Evolutionary conservation across 2,797 vertebrate genomes (phyloP).

Genomic region (Todus mexicanus): DNA sequence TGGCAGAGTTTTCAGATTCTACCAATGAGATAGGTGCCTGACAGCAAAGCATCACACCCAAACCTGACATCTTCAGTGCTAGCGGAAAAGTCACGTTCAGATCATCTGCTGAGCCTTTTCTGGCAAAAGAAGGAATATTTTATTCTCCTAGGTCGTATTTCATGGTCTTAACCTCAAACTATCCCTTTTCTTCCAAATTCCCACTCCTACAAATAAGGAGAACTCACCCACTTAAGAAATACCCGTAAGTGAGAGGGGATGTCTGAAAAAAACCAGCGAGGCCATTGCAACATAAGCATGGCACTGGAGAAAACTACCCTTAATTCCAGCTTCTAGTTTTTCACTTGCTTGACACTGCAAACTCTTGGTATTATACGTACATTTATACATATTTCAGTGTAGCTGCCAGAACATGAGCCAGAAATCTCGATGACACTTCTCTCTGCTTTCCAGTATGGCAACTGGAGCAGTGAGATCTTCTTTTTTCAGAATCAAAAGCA

Average conservation of each 20-base stretch:
- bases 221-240: neutral
- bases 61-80: neutral
- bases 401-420: neutral
- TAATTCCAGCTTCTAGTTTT: neutral
- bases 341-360: neutral
- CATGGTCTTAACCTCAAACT: neutral
- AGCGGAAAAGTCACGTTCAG: neutral
- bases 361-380: neutral
- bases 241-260: neutral
- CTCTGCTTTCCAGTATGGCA: neutral
- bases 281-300: neutral
- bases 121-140: neutral
- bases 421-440: neutral
- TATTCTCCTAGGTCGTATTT: neutral
- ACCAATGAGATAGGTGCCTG: neutral
- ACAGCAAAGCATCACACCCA: neutral
- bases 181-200: neutral
- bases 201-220: neutral
- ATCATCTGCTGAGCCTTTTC: neutral
- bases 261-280: neutral
- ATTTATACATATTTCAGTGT: neutral
- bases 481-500: neutral
- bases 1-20: neutral
- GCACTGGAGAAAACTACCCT: neutral
- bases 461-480: neutral